These are phyloP conservation scores for Labeo rohita DNA, from an alignment of 2,113 vertebrate species.

Conservation along the genomic window DNA sequence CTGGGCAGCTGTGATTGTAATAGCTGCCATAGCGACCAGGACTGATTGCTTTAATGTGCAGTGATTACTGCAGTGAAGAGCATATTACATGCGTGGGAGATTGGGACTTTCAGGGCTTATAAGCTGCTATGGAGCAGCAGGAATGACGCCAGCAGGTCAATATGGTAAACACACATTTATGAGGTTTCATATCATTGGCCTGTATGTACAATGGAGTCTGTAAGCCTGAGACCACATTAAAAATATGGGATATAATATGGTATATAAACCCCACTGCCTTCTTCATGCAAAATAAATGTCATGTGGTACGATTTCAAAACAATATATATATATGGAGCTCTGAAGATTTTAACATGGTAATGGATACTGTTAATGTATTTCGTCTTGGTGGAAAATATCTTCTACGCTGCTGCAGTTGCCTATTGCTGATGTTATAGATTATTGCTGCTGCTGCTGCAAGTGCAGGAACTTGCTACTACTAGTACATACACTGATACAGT, in stretches of 20 bases:
- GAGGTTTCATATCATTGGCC: neutral
- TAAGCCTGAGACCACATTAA: neutral
- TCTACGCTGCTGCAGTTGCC: too few species aligned
- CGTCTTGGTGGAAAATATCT: too few species aligned
- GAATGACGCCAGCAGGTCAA: neutral
- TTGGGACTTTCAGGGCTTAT: neutral
- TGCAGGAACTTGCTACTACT: too few species aligned
- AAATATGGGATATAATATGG: neutral
- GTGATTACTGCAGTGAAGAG: neutral
- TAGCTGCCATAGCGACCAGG: slow-evolving; percentile 2
- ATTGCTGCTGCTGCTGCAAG: too few species aligned
- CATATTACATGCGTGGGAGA: neutral
- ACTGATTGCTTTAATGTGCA: slow-evolving; percentile 11
- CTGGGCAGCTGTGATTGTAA: neutral
- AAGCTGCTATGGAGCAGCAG: neutral
- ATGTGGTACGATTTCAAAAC: neutral
- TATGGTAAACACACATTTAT: neutral
- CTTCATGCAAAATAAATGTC: neutral
- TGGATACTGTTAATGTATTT: too few species aligned
- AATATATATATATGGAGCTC: neutral
- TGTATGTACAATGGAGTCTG: neutral
- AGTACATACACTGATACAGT: too few species aligned
- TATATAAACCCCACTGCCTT: neutral
- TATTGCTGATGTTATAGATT: too few species aligned
- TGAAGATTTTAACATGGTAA: too few species aligned